Evolutionary conservation across 2,113 vertebrate genomes (phyloP).

Genomic region (Marmota flaviventris): DNA sequence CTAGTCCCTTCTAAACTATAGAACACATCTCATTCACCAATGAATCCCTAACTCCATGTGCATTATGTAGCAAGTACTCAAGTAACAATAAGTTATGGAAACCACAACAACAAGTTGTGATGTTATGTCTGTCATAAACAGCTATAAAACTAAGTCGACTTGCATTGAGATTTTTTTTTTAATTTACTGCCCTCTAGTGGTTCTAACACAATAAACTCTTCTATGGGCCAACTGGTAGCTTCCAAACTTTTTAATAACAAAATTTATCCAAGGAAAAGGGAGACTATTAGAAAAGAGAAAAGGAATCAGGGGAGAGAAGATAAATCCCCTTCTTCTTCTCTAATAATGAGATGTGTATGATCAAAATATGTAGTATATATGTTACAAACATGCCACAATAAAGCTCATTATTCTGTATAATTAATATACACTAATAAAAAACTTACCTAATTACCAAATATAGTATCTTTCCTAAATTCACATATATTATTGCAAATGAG

Average conservation of each 20-base stretch:
- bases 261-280: neutral
- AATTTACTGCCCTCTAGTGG: constrained; percentile 62
- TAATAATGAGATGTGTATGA: neutral
- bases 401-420: too few species aligned
- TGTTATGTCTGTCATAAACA: neutral
- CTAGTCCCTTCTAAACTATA: neutral
- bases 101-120: neutral
- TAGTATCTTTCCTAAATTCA: neutral
- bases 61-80: neutral
- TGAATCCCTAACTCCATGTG: neutral
- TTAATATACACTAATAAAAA: neutral
- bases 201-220: neutral
- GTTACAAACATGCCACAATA: too few species aligned
- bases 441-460: neutral
- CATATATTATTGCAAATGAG: neutral
- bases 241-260: neutral
- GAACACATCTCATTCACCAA: neutral
- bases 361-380: too few species aligned
- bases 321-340: neutral
- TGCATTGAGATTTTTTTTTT: neutral
- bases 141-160: neutral
- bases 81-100: neutral
- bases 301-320: neutral
- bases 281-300: neutral
- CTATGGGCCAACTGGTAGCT: neutral